Conservation (phyloP, 2,888 invertebrate species). For the Vanessa cardui region DNA sequence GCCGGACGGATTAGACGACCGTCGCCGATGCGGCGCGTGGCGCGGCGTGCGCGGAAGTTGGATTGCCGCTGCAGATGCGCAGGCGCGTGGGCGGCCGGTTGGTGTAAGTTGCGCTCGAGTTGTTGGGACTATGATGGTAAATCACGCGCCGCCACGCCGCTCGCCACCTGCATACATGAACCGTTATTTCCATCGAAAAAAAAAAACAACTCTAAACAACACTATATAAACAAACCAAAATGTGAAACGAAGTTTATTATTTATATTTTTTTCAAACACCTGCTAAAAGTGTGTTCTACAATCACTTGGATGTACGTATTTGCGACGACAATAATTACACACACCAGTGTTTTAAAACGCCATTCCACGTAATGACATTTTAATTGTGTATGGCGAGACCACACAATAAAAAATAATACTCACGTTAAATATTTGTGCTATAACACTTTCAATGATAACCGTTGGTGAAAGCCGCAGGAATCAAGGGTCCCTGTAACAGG, state of each 20-base stretch:
- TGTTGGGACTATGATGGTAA: conserved; percentile 47
- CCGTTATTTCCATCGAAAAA: not conserved
- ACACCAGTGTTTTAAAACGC: conserved; percentile 58
- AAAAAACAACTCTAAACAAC: not conserved
- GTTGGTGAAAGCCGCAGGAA: conserved; percentile 99
- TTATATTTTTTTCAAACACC: conserved; percentile 46
- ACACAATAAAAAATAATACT: conserved; percentile 69
- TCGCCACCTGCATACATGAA: conserved; percentile 70
- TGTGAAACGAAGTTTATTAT: not conserved
- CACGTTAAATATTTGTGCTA: conserved; percentile 81
- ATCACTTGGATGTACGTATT: conserved; percentile 56
- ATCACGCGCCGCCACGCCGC: conserved; percentile 77
- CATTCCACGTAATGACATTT: conserved; percentile 64
- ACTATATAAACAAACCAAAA: not conserved
- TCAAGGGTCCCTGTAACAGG: conserved; percentile 94
- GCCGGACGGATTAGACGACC: conserved; percentile 57
- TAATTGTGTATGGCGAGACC: conserved; percentile 63
- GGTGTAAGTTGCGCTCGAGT: conserved; percentile 46
- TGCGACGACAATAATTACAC: conserved; percentile 57
- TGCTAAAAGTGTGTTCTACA: conserved; percentile 55
- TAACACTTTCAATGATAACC: conserved; percentile 95
- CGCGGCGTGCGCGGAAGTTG: conserved; percentile 46
- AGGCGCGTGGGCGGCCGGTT: conserved; percentile 48
- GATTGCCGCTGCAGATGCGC: conserved; percentile 34
- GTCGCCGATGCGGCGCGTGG: conserved; percentile 57